Evolutionary conservation across 2,113 vertebrate species (phyloP), one percentile per base, ranked within the genome.

Genomic region (Nycticebus coucang): DNA sequence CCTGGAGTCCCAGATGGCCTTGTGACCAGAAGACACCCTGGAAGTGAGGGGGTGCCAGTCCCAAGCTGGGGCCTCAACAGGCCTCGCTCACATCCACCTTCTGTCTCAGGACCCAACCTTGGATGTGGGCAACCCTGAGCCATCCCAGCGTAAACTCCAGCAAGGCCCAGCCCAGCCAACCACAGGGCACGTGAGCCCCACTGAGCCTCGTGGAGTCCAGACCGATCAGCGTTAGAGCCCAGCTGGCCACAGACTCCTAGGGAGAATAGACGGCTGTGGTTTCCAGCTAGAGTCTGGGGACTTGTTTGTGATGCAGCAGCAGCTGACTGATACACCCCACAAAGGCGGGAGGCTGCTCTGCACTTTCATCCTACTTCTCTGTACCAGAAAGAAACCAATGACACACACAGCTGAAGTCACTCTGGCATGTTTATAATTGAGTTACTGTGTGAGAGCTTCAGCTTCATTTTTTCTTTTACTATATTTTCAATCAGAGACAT

Each of bases 401-500:
- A 77, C 53, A 33, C 26, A 26, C 11, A n/a, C 6, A 17, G 64
- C 60, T 28, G 2, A 18, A 30, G 41, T 35, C 69, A 24, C 21
- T 77, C 84, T 37, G 33, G 35, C 3, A 6, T 22, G 53, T 7
- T 89, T 28, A 86, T 72, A 82, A 77, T 22, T 71, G 77, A 87
- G 83, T 74, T 19, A 37, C 88, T 78, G 7, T 35, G 35, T 62
- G 69, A 93, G 92, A 78, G 72, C 80, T 92, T 93, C 19, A 30
- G 77, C 90, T 92, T 96, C 80, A 62, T 77, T 83, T 85, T 93
- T 84, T 77, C 57, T 92, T 94, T 91, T 87, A 64, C 66, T 30
- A 86, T 53, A 15, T 95, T 96, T 97, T 97, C 96, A 62, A 79
- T 83, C 92, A 60, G 64, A 97, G 93, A 77, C 7, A 55, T 71